Evolutionary conservation across 2,113 vertebrate species (phyloP).

Genomic region (Varanus salvator): DNA sequence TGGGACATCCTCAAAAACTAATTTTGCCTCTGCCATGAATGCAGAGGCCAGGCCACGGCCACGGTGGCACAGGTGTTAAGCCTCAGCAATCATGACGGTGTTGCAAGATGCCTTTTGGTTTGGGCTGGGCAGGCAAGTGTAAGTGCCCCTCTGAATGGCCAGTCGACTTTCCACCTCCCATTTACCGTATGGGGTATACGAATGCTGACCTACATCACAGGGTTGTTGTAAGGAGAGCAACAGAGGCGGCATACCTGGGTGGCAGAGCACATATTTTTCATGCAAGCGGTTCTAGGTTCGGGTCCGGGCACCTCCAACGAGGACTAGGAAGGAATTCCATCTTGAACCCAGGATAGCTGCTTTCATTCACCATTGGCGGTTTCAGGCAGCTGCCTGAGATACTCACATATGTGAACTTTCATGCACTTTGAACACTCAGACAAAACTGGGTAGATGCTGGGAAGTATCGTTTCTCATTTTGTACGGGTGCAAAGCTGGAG

Average conservation of each 20-base stretch:
- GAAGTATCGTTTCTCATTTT: not conserved
- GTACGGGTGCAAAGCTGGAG: too few species aligned
- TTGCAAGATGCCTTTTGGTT: not conserved
- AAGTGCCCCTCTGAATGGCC: too few species aligned
- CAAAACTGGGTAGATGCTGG: not conserved
- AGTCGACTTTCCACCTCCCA: not conserved
- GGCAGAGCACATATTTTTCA: too few species aligned
- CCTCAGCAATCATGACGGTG: too few species aligned
- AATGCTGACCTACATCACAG: not conserved
- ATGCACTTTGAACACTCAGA: not conserved
- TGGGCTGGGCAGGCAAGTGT: not conserved
- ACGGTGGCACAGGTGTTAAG: not conserved
- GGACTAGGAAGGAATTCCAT: too few species aligned
- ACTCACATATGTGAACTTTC: not conserved
- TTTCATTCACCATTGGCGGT: too few species aligned
- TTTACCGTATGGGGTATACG: not conserved
- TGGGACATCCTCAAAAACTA: not conserved
- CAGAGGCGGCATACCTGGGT: not conserved
- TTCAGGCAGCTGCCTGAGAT: too few species aligned
- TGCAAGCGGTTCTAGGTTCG: too few species aligned
- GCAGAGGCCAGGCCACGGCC: too few species aligned
- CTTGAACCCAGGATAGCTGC: too few species aligned
- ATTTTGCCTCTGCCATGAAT: not conserved
- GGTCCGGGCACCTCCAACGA: too few species aligned
- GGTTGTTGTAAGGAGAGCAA: not conserved